Evolutionary conservation across 2,888 invertebrate species (phyloP).

Genomic region (Entomobrya proxima): DNA sequence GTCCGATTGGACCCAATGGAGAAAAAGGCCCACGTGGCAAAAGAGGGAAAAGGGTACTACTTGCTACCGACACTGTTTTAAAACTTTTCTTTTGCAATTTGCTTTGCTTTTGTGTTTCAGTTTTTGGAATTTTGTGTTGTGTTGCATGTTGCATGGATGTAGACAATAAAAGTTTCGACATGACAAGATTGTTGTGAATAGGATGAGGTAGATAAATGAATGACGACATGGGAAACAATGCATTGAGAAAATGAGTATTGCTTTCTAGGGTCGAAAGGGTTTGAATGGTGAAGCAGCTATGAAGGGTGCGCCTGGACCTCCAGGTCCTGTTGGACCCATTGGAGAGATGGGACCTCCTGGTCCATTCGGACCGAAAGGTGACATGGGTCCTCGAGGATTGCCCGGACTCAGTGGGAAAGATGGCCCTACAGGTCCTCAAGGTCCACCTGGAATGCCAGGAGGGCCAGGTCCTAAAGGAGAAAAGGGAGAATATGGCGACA

Average conservation of each 20-base stretch:
- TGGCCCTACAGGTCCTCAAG: constrained; percentile 90
- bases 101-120: constrained; percentile 29
- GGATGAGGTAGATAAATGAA: background rate
- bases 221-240: background rate
- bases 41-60: constrained; percentile 91
- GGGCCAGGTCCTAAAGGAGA: constrained; percentile 76
- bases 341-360: constrained; percentile 78
- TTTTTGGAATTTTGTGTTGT: constrained; percentile 33
- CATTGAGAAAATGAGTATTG: constrained; percentile 68
- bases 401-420: constrained; percentile 85
- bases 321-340: constrained; percentile 79
- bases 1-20: constrained; percentile 87
- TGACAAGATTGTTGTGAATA: background rate
- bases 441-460: constrained; percentile 90
- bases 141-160: constrained; percentile 37
- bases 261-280: constrained; percentile 80
- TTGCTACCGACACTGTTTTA: background rate
- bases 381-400: constrained; percentile 64
- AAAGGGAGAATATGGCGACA: constrained; percentile 86
- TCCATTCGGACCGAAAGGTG: constrained; percentile 69
- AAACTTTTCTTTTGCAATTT: constrained; percentile 17
- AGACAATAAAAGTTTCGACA: background rate
- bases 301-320: constrained; percentile 83
- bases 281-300: constrained; percentile 81
- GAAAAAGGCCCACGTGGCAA: constrained; percentile 94